These are phyloP conservation scores for Rhodeus uyekii DNA, from an alignment of 2,797 vertebrate species.

Conservation along the genomic window DNA sequence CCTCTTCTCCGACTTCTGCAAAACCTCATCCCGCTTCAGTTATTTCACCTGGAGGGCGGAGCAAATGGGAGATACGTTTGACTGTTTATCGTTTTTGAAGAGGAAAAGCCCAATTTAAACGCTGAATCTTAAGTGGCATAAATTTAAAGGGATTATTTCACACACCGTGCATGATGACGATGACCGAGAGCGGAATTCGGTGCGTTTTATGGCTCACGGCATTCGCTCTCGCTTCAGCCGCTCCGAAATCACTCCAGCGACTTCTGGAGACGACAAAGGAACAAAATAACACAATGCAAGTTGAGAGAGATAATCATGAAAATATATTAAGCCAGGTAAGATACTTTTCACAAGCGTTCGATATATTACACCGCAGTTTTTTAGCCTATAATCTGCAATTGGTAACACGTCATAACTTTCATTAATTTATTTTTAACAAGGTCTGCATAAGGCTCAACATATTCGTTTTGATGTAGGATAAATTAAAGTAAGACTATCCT, in stretches of 20 bases:
- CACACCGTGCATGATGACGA: conserved; percentile 50
- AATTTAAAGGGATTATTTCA: conserved; percentile 3
- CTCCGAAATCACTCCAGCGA: conserved; percentile 53
- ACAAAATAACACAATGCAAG: conserved; percentile 65
- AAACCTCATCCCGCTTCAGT: neutral
- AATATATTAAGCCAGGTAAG: conserved; percentile 87
- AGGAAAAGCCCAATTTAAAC: neutral
- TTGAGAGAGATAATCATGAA: conserved; percentile 80
- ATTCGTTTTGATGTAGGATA: neutral
- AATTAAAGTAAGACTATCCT: neutral
- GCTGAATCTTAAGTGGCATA: neutral
- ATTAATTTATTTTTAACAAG: neutral
- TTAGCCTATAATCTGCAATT: neutral
- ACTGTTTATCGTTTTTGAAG: neutral
- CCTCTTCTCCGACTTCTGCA: neutral
- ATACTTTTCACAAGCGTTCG: neutral
- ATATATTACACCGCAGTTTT: neutral
- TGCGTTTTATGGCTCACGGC: conserved; percentile 61
- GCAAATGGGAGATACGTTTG: conserved; percentile 13
- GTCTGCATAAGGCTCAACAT: neutral
- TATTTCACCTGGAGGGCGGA: neutral
- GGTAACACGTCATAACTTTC: neutral
- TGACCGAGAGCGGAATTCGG: conserved; percentile 50
- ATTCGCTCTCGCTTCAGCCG: conserved; percentile 55
- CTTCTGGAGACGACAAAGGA: conserved; percentile 45